phyloP scores from a whole-genome alignment of 2,113 vertebrate species.

The Polypterus senegalus region DNA sequence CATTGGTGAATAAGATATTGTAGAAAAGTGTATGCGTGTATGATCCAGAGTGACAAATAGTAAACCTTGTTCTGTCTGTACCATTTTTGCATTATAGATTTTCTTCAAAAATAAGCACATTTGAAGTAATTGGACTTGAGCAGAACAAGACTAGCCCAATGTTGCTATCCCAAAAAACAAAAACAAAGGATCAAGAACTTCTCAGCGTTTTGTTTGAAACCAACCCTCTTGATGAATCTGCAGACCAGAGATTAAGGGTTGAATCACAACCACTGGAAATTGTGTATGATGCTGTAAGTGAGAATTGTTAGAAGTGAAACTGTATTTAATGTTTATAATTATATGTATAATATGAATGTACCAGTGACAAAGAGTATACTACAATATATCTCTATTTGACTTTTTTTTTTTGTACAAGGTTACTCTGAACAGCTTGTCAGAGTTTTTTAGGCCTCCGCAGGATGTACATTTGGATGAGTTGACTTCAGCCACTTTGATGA shows the following conservation, averaged over 20 bases:
- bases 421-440: constrained; percentile 79
- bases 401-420: constrained; percentile 46
- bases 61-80: background rate
- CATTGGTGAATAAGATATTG: too few species aligned
- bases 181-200: constrained; percentile 44
- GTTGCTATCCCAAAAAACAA: constrained; percentile 65
- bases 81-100: constrained; percentile 46
- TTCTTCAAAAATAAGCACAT: constrained; percentile 65
- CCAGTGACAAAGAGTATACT: background rate
- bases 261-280: constrained; percentile 89
- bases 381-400: constrained; percentile 6
- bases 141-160: constrained; percentile 48
- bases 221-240: constrained; percentile 75
- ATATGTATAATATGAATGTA: background rate
- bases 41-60: too few species aligned
- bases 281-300: constrained; percentile 87
- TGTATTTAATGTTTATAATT: constrained; percentile 11
- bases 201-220: constrained; percentile 83
- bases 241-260: constrained; percentile 71
- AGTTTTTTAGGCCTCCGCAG: constrained; percentile 81
- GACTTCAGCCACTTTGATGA: constrained; percentile 84
- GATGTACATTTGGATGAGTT: constrained; percentile 79
- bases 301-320: constrained; percentile 3
- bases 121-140: constrained; percentile 72
- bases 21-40: too few species aligned